Conservation (phyloP, 2,113 vertebrate species). For the Ranitomeya variabilis region DNA sequence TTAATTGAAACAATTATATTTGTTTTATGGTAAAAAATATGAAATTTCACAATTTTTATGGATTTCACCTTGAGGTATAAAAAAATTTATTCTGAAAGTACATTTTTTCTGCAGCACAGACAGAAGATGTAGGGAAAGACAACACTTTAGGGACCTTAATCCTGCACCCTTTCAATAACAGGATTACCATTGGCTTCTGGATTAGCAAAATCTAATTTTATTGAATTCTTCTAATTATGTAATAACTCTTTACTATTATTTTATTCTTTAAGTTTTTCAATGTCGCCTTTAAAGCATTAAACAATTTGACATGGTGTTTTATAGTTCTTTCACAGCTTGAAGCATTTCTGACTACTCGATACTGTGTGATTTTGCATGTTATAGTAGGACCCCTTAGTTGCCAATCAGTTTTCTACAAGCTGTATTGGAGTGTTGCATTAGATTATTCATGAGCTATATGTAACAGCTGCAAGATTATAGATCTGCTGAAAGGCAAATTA, state of each 20-base stretch:
- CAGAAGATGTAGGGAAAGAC: no score
- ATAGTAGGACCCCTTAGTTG: background rate
- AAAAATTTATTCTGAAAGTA: no score
- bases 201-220: background rate
- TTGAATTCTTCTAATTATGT: background rate
- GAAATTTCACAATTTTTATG: no score
- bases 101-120: no score
- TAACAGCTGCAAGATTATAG: slow-evolving; percentile 14
- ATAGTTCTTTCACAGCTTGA: slow-evolving; percentile 7
- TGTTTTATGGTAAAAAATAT: no score
- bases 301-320: background rate
- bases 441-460: background rate
- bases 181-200: no score
- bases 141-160: no score
- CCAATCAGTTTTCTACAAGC: background rate
- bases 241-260: background rate
- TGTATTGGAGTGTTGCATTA: background rate
- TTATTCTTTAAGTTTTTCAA: background rate
- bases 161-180: no score
- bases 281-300: background rate
- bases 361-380: background rate
- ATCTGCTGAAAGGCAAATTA: slow-evolving; percentile 19
- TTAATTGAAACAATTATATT: no score
- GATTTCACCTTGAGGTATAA: no score
- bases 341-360: slow-evolving; percentile 12